Base-by-base conservation (phyloP, 2,888 invertebrate genomes). In the Quadriops clusia region DNA sequence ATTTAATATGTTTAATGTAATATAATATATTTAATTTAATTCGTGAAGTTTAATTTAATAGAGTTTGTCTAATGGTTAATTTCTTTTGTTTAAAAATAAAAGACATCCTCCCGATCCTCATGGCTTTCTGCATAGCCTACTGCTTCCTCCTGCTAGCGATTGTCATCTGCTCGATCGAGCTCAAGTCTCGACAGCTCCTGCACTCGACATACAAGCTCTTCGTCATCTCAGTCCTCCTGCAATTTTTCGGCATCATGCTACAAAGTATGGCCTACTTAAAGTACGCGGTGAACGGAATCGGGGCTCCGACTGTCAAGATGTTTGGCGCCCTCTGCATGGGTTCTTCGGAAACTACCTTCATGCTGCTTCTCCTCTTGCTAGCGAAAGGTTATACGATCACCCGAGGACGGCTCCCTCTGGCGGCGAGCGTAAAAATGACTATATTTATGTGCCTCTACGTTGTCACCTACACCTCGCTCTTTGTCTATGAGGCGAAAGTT, bases 321-420 rank as follows among this genome's bases (percentile, higher is more conserved):
- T 41, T 64, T 24, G 74, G 83, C n/a, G 71, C 75, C 38, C 65
- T 84, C 38, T 60, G 77, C 22, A 77, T 80, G 57, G 75, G 82
- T 0, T 59, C 72, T 3, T 77, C 84, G 9, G 82, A 84, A 53
- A 77, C 78, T 30, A 61, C 75, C 0, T 90, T 83, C 50, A 65
- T 91, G 0, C 61, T 89, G 1, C 63, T 91, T 8, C 63, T 93
- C 29, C 65, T 93, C 2, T 62, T 93, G 4, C 64, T 93, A 58
- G 89, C 81, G 0, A 89, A 91, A 53, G 93, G 93, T 0, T 93
- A 80, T 56, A 91, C 90, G 0, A 80, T 93, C 15, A 93, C 91
- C 0, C 69, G 90, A 28, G 90, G 85, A 0, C 65, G 84, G 1
- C 65, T 93, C 12, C 75, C 82, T 28, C 61, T 74, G 0, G 65